Evolutionary conservation across 2,113 vertebrate genomes (phyloP).

Genomic region (Lophochroa leadbeateri): DNA sequence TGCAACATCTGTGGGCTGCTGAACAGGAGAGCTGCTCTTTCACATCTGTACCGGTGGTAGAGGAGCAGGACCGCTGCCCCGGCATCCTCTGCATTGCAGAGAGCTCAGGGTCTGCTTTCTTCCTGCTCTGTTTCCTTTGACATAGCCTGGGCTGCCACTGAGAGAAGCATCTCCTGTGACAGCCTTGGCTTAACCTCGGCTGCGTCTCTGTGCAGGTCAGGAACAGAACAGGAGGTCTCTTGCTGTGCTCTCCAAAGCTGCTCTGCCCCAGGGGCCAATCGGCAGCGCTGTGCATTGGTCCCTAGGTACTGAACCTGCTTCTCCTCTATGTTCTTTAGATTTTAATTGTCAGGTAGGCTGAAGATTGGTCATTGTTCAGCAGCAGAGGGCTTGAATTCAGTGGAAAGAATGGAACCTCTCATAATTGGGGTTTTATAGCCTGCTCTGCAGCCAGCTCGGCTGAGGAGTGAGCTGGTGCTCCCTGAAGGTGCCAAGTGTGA

Average conservation of each 20-base stretch:
- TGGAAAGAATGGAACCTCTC: neutral
- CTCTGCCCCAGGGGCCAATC: neutral
- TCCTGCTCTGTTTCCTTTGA: neutral
- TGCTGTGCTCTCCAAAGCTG: neutral
- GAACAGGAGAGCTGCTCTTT: neutral
- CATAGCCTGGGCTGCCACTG: neutral
- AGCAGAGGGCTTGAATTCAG: neutral
- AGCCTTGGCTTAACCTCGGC: neutral
- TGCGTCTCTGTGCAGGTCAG: neutral
- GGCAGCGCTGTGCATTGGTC: accelerated
- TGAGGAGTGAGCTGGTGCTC: constrained; percentile 6
- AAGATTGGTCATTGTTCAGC: neutral
- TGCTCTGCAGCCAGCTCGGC: neutral
- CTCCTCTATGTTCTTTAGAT: neutral
- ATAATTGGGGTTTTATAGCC: neutral
- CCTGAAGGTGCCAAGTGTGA: neutral
- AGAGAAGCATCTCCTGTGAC: neutral
- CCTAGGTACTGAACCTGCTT: neutral
- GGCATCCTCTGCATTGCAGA: neutral
- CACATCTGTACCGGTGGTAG: accelerated
- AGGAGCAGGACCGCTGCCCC: neutral
- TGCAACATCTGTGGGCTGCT: accelerated
- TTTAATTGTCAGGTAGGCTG: neutral
- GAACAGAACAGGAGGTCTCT: neutral
- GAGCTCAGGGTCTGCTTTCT: neutral